Evolutionary conservation across 2,888 invertebrate species (phyloP).

Genomic region (Geotrupes spiniger): DNA sequence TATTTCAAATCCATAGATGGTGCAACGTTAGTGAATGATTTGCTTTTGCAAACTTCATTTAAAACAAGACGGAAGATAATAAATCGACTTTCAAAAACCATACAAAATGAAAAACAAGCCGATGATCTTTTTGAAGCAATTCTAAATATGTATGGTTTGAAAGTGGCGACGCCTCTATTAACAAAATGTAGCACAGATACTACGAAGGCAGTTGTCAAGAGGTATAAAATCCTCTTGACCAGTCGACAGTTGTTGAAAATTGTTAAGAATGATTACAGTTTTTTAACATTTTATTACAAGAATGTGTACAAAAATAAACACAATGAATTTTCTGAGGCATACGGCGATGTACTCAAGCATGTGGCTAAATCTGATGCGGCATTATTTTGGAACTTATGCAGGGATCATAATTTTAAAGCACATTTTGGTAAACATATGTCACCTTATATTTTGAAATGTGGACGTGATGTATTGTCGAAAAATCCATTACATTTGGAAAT

Average conservation of each 20-base stretch:
- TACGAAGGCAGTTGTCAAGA: no score
- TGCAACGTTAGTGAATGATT: no score
- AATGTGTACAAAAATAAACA: constrained; percentile 3
- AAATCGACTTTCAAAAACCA: no score
- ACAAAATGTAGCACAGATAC: constrained; percentile 20
- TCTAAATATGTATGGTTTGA: constrained; percentile 18
- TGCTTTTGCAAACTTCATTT: no score
- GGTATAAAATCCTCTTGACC: constrained; percentile 15
- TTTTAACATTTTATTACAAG: constrained; percentile 16
- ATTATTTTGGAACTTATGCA: constrained; percentile 17
- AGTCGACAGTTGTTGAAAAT: constrained; percentile 13
- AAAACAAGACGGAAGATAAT: no score
- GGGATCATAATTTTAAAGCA: constrained; percentile 6
- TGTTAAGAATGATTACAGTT: constrained; percentile 15
- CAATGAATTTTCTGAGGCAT: neutral
- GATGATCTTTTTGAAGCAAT: constrained; percentile 18
- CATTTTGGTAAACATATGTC: constrained; percentile 18
- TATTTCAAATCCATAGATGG: no score
- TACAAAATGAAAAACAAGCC: constrained; percentile 10
- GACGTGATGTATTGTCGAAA: constrained; percentile 13
- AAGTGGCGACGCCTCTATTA: constrained; percentile 20
- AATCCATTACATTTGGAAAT: constrained; percentile 7
- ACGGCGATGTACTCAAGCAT: constrained; percentile 1
- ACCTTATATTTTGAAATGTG: constrained; percentile 15
- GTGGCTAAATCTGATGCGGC: constrained; percentile 13